phyloP scores from a whole-genome alignment of 2,888 invertebrate genomes.

The Aphodius sticticus region DNA sequence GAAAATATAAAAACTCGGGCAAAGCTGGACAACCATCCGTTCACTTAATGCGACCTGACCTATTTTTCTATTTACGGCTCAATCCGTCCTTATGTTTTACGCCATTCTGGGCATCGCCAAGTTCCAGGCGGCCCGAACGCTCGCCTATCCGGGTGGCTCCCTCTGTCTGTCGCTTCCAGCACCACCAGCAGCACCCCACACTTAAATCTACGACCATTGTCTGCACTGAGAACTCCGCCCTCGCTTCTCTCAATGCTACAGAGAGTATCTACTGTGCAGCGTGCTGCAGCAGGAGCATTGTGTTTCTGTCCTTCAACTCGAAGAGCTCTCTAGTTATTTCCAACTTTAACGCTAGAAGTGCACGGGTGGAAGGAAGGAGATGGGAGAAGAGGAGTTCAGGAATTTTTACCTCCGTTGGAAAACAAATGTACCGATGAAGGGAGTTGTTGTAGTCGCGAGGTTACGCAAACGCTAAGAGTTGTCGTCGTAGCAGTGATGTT shows the following conservation, averaged over 20 bases:
- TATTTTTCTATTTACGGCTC: constrained; percentile 37
- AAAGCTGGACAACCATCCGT: constrained; percentile 24
- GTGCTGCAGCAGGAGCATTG: not conserved
- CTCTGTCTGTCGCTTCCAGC: constrained; percentile 10
- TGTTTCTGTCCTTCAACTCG: constrained; percentile 18
- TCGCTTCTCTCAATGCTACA: constrained; percentile 12
- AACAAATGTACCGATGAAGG: constrained; percentile 12
- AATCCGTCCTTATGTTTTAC: constrained; percentile 36
- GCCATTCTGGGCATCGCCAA: constrained; percentile 30
- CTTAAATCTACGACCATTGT: constrained; percentile 26
- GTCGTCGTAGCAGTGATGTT: not conserved
- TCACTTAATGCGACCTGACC: constrained; percentile 35
- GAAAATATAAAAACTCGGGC: constrained; percentile 7
- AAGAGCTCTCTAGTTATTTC: constrained; percentile 21
- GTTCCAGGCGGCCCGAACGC: not conserved
- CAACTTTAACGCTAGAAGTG: not conserved
- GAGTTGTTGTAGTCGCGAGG: not conserved
- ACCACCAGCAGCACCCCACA: constrained; percentile 9
- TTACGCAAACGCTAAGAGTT: not conserved
- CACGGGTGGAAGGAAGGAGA: constrained; percentile 9
- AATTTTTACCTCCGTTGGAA: constrained; percentile 13
- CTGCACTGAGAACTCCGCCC: constrained; percentile 13
- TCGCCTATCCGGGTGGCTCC: constrained; percentile 10
- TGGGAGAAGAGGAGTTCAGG: not conserved
- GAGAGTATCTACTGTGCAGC: constrained; percentile 12